A percentile compares a stretch with the other conserved stretches of the same genome.
These are phyloP conservation scores for Oscheius myriophilus DNA, from an alignment of 2,888 invertebrate genomes.

Conservation along the genomic window DNA sequence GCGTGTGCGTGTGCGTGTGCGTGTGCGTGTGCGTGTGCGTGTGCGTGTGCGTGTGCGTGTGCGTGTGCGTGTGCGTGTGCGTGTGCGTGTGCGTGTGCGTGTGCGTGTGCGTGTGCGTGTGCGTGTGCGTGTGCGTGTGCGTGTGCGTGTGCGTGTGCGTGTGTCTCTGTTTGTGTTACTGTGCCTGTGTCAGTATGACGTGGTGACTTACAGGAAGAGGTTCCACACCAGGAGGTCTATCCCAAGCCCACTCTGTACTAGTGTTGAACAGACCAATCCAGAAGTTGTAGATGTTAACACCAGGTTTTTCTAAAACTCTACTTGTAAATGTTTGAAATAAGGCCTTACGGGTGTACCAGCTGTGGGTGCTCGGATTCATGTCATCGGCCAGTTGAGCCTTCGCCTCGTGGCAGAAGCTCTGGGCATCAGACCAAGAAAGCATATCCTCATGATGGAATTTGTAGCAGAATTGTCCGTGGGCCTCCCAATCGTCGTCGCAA, in stretches of 20 bases:
- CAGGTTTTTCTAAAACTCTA: not conserved
- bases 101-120: too few species aligned
- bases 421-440: slow-evolving; percentile 42
- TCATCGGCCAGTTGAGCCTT: slow-evolving; percentile 60
- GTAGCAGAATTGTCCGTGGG: slow-evolving; percentile 45
- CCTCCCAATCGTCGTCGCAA: slow-evolving; percentile 53
- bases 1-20: too few species aligned
- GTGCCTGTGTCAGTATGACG: not conserved
- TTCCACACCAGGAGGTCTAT: slow-evolving; percentile 34
- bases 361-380: slow-evolving; percentile 40
- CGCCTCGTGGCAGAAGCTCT: slow-evolving; percentile 40
- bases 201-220: slow-evolving; percentile 13
- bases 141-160: too few species aligned
- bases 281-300: slow-evolving; percentile 33
- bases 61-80: too few species aligned
- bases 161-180: too few species aligned
- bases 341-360: slow-evolving; percentile 33
- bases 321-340: not conserved
- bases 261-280: slow-evolving; percentile 48
- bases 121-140: too few species aligned
- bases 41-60: too few species aligned
- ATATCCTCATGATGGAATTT: slow-evolving; percentile 30
- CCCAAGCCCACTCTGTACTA: slow-evolving; percentile 40
- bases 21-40: too few species aligned
- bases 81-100: too few species aligned